Evolutionary conservation across 2,888 invertebrate genomes (phyloP).

Genomic region (Eulithis testata): DNA sequence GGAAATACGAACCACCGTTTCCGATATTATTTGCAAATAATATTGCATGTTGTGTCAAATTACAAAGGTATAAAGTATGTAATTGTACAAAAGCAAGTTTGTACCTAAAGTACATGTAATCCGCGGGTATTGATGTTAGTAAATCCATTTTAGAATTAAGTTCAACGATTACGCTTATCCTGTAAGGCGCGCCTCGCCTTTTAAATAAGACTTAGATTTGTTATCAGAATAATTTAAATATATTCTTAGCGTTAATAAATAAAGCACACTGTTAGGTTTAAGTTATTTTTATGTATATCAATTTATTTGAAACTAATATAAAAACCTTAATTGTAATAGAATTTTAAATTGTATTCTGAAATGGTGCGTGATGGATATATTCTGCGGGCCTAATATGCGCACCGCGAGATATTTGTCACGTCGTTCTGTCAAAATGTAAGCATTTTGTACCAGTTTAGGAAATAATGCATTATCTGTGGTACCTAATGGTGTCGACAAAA

Average conservation of each 20-base stretch:
- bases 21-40: slow-evolving; percentile 11
- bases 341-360: slow-evolving; percentile 64
- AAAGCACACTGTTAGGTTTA: slow-evolving; percentile 62
- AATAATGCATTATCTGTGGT: too few relatives aligned
- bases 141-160: slow-evolving; percentile 69
- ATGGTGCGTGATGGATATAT: slow-evolving; percentile 53
- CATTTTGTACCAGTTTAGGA: too few relatives aligned
- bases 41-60: slow-evolving; percentile 15
- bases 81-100: slow-evolving; percentile 30
- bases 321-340: slow-evolving; percentile 59
- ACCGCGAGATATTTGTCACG: too few relatives aligned
- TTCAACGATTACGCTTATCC: slow-evolving; percentile 81
- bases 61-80: slow-evolving; percentile 19
- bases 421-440: too few relatives aligned
- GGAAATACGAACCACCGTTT: slow-evolving; percentile 18
- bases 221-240: slow-evolving; percentile 73
- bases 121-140: slow-evolving; percentile 62
- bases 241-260: slow-evolving; percentile 51
- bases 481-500: too few relatives aligned
- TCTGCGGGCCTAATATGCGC: too few relatives aligned
- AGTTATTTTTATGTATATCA: slow-evolving; percentile 81
- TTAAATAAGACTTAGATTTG: slow-evolving; percentile 78
- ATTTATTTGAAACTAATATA: slow-evolving; percentile 75
- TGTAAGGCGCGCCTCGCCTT: slow-evolving; percentile 70
- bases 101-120: slow-evolving; percentile 36